Evolutionary conservation across 2,797 vertebrate genomes (phyloP), one percentile per base, ranked within the genome.

Genomic region (Peromyscus nudipes): DNA sequence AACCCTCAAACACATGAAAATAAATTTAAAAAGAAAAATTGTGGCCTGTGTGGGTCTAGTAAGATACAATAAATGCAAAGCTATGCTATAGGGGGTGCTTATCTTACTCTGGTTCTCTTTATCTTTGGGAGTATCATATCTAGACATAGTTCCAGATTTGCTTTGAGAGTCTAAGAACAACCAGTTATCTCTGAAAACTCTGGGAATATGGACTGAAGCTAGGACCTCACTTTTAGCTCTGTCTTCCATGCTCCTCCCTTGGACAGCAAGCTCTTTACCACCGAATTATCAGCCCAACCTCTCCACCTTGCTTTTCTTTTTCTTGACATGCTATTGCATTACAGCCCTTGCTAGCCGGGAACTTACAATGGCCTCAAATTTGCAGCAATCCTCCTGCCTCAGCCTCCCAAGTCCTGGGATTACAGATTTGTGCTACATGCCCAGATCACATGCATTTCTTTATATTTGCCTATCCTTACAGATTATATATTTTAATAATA

Each of bases 81-180:
- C 69, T 60, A 21, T 14, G 8, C 75, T 77, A 46, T 4, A 84
- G 37, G 6, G 23, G 64, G 10, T 84, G 19, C 12, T 73, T 65
- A 4, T 82, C 65, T 69, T 73, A 43, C 62, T 95, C 43, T 83
- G 3, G 2, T 60, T 97, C 90, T 94, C 65, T 6, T 0, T 17
- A 75, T 92, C 25, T 95, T 65, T 71, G 52, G 10, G 8, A 85
- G 37, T 40, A 62, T 43, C 3, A 37, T n/a, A 79, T 91, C 34
- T 4, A 77, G 40, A 23, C 37, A 43, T 43, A 62, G 81, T 29
- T 52, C 46, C 92, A 14, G 2, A 23, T 84, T 81, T 96, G 57
- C n/a, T 92, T 81, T 79, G 37, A 91, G 27, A 93, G 57, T 81
- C 34, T 79, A 94, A 85, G 40, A 96, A 57, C 57, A 95, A 57